These are phyloP conservation scores for Menura novaehollandiae DNA, from an alignment of 2,113 vertebrate genomes.

Conservation along the genomic window DNA sequence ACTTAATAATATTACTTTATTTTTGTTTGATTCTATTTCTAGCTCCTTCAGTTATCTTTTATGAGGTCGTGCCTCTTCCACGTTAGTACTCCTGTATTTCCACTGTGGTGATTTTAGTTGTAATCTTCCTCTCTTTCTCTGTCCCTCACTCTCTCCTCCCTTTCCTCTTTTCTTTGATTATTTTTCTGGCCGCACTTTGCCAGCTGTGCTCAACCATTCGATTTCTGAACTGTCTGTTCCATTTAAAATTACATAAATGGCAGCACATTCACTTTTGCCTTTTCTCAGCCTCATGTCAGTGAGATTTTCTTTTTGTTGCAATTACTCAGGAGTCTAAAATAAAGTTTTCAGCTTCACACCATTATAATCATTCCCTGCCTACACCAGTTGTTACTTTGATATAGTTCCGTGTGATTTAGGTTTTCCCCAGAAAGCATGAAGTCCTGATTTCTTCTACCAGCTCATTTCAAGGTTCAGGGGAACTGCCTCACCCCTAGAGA, in stretches of 20 bases:
- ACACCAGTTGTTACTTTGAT: background rate
- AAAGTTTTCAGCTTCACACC: background rate
- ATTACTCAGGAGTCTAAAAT: conserved; percentile 13
- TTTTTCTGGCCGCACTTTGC: background rate
- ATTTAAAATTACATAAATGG: conserved; percentile 16
- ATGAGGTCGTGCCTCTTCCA: background rate
- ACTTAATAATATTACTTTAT: background rate
- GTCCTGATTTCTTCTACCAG: background rate
- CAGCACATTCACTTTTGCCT: background rate
- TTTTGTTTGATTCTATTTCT: background rate
- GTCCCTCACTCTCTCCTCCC: background rate
- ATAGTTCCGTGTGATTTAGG: background rate
- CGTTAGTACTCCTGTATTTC: background rate
- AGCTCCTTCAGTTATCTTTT: background rate
- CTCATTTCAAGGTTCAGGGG: conserved; percentile 4
- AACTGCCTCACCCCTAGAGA: background rate
- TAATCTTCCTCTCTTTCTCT: background rate
- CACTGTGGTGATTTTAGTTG: background rate
- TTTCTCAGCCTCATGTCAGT: background rate
- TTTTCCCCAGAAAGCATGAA: background rate
- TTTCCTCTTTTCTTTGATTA: background rate
- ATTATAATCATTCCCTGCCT: background rate
- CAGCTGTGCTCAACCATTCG: background rate
- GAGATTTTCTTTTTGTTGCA: background rate
- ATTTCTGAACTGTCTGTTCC: conserved; percentile 3